phyloP scores from a whole-genome alignment of 2,113 vertebrate genomes.

The Percina caprodes region DNA sequence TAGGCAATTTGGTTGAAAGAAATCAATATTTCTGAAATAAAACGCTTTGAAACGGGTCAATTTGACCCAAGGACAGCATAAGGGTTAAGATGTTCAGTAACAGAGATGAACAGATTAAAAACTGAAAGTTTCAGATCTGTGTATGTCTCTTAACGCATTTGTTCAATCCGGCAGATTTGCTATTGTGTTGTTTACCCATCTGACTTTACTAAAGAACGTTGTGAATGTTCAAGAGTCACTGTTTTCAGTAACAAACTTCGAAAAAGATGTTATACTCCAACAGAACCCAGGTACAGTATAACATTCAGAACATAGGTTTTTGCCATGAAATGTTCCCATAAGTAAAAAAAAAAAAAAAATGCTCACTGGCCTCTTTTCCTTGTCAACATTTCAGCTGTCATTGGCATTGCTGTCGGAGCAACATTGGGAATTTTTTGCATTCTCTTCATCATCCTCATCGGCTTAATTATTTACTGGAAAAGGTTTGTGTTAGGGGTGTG shows the following conservation, averaged over 20 bases:
- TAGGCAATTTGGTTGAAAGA: too few relatives aligned
- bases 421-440: constrained; percentile 83
- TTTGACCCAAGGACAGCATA: too few relatives aligned
- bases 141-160: neutral
- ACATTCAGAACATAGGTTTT: neutral
- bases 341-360: neutral
- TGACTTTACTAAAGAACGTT: accelerated
- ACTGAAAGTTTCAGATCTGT: neutral
- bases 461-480: constrained; percentile 86
- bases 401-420: constrained; percentile 81
- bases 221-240: neutral
- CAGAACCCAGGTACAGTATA: constrained; percentile 73
- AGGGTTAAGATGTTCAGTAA: neutral
- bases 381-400: constrained; percentile 72
- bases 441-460: constrained; percentile 70
- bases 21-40: too few relatives aligned
- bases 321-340: neutral
- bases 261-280: accelerated
- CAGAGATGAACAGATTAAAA: neutral
- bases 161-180: constrained; percentile 59
- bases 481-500: constrained; percentile 70
- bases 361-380: neutral
- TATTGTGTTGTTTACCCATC: constrained; percentile 65
- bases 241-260: neutral
- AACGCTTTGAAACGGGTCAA: too few relatives aligned